phyloP scores from a whole-genome alignment of 2,888 invertebrate species.

The Parnassius apollo region DNA sequence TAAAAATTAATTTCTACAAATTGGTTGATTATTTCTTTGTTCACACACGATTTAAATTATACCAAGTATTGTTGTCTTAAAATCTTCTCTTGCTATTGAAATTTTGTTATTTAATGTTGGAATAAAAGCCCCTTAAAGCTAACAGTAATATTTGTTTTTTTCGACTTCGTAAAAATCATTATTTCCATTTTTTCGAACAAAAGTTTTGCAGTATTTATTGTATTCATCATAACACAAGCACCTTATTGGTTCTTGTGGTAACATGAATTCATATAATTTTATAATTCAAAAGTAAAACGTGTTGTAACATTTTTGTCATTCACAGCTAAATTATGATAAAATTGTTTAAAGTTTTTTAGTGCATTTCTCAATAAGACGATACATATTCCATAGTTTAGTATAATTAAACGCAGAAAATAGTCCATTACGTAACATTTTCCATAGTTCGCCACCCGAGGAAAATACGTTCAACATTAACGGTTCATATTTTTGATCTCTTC shows the following conservation, averaged over 20 bases:
- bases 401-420: slow-evolving; percentile 29
- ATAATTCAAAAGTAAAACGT: slow-evolving; percentile 31
- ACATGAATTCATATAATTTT: slow-evolving; percentile 23
- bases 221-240: slow-evolving; percentile 30
- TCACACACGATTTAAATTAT: slow-evolving; percentile 26
- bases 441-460: slow-evolving; percentile 29
- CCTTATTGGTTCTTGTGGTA: too few species aligned
- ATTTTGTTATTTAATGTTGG: slow-evolving; percentile 1
- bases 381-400: slow-evolving; percentile 30
- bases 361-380: slow-evolving; percentile 29
- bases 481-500: slow-evolving; percentile 16
- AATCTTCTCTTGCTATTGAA: slow-evolving; percentile 5
- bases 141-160: slow-evolving; percentile 23
- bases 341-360: slow-evolving; percentile 27
- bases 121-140: slow-evolving; percentile 10
- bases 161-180: slow-evolving; percentile 25
- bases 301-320: slow-evolving; percentile 28
- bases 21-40: slow-evolving; percentile 25
- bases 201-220: slow-evolving; percentile 28
- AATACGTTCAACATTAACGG: slow-evolving; percentile 30
- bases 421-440: slow-evolving; percentile 30
- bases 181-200: slow-evolving; percentile 29
- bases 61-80: neutral
- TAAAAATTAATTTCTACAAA: neutral
- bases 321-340: slow-evolving; percentile 19